Evolutionary conservation across 2,797 vertebrate species (phyloP).

Genomic region (Mus minutoides): DNA sequence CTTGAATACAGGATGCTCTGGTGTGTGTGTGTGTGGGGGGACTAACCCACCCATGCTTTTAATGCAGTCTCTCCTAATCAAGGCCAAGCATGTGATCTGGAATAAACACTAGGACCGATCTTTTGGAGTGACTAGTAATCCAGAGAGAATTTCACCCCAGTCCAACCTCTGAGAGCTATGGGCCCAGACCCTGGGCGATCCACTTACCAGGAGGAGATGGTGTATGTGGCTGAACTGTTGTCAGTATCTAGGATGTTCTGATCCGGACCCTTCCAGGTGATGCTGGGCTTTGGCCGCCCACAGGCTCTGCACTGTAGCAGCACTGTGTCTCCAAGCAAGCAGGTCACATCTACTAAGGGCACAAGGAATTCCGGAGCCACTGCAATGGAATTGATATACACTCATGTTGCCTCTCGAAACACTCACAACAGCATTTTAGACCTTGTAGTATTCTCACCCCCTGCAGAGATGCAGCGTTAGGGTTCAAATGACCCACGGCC

Average conservation of each 20-base stretch:
- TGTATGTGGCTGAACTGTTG: constrained; percentile 88
- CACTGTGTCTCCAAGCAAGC: constrained; percentile 96
- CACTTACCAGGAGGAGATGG: constrained; percentile 87
- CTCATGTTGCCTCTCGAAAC: neutral
- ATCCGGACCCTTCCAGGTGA: constrained; percentile 97
- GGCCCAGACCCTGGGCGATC: neutral
- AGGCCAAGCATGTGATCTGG: neutral
- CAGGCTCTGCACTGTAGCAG: constrained; percentile 97
- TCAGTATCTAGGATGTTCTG: constrained; percentile 94
- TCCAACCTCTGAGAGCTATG: rapidly evolving
- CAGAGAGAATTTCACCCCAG: neutral
- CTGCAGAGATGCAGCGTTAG: neutral
- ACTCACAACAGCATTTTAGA: neutral
- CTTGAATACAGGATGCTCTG: rapidly evolving
- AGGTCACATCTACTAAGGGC: constrained; percentile 94
- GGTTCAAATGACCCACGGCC: neutral
- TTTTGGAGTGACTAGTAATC: neutral
- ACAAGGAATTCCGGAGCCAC: constrained; percentile 98
- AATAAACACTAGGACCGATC: neutral
- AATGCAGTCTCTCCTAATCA: neutral
- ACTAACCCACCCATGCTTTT: neutral
- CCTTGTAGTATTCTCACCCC: neutral
- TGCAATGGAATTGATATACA: constrained; percentile 79
- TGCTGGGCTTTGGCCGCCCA: constrained; percentile 94
- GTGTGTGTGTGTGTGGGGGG: rapidly evolving